phyloP scores from a whole-genome alignment of 2,888 invertebrate species.

The Epistrophe eligans region DNA sequence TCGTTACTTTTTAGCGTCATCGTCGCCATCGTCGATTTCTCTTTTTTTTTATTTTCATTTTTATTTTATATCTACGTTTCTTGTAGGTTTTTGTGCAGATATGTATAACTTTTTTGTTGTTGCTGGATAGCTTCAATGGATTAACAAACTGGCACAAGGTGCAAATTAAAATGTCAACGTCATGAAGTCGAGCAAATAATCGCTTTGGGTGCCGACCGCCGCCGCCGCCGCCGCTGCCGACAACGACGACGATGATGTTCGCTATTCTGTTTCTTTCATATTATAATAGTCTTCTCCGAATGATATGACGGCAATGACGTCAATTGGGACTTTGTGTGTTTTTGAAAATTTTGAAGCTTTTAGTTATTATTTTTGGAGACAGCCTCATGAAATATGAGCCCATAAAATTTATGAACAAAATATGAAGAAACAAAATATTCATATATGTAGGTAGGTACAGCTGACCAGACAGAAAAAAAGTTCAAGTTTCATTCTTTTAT shows the following conservation, averaged over 20 bases:
- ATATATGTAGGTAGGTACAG: conserved; percentile 17
- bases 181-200: conserved; percentile 76
- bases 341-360: conserved; percentile 43
- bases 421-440: conserved; percentile 53
- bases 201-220: conserved; percentile 60
- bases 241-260: neutral
- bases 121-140: conserved; percentile 55
- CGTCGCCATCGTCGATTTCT: conserved; percentile 40
- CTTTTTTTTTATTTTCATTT: conserved; percentile 39
- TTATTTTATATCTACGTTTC: conserved; percentile 23
- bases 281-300: neutral
- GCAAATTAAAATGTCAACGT: conserved; percentile 76
- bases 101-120: neutral
- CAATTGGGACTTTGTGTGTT: conserved; percentile 25
- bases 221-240: neutral
- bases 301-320: neutral
- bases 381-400: conserved; percentile 72
- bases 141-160: conserved; percentile 75
- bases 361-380: conserved; percentile 60
- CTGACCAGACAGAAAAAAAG: conserved; percentile 60
- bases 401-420: conserved; percentile 62
- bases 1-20: conserved; percentile 12
- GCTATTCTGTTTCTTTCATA: conserved; percentile 1
- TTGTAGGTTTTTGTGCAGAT: neutral
- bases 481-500: conserved; percentile 61